Evolutionary conservation across 2,113 vertebrate species (phyloP), one percentile per base, ranked within the genome.

Genomic region (Seriola quinqueradiata): DNA sequence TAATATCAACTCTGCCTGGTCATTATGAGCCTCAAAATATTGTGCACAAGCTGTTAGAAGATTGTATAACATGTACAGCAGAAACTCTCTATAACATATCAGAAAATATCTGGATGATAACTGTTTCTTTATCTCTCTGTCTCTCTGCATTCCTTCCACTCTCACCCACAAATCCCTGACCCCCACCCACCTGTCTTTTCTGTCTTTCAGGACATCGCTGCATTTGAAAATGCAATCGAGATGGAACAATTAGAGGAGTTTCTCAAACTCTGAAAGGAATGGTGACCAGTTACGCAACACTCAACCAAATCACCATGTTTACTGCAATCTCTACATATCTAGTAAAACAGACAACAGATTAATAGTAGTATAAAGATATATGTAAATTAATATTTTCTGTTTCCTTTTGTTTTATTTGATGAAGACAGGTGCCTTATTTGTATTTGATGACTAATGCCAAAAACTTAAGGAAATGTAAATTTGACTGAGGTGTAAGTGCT

Each of bases 201-300:
- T 75, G 32, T 81, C 42, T 72, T 86, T 55, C 67, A 94, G 93
- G 90, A 93, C 74, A 68, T 12, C 8, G 0, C 0, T 0, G 83
- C 75, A n/a, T 94, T 94, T 83, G 28, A 90, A 0, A 23, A 58
- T 1, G 91, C 92, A 21, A 3, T 93, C 2, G 93, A 94, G 55
- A 9, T 8, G 0, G 90, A 32, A 8, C 0, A 38, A 14, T 10
- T 93, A 8, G 34, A 90, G 9, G 0, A 17, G 0, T 94, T 94
- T 78, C 90, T 94, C 10, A 90, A 89, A 75, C n/a, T 90, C 16
- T 83, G 64, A 85, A 57, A 57, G 55, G 3, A 65, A 65, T 4
- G 14, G 10, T 50, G 42, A 73, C n/a, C 67, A 46, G 11, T 61
- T 8, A 14, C 21, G 8, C 19, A n/a, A 57, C 23, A 8, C 21